A percentile compares a stretch with the other conserved stretches of the same genome.
These are phyloP conservation scores for Epinephelus awoara DNA, from an alignment of 2,797 vertebrate genomes.

Conservation along the genomic window DNA sequence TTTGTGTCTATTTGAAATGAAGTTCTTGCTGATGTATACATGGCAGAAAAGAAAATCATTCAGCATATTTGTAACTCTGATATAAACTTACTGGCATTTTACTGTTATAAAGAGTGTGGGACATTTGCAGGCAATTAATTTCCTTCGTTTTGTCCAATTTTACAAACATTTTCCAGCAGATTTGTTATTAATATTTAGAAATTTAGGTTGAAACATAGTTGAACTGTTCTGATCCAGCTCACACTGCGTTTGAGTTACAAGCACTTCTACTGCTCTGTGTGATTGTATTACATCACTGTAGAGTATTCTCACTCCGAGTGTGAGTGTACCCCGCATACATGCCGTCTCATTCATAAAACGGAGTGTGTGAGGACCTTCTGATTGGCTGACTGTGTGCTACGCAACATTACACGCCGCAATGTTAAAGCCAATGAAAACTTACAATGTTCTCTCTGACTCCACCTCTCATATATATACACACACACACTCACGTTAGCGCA, in stretches of 20 bases:
- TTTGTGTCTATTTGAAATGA: constrained; percentile 6
- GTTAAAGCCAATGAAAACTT: constrained; percentile 77
- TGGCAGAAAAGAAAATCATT: not conserved
- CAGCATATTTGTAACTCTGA: not conserved
- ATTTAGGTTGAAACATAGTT: constrained; percentile 1
- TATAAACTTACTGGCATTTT: not conserved
- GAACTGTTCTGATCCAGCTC: constrained; percentile 38
- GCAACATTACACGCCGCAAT: constrained; percentile 76
- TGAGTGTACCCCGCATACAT: constrained; percentile 71
- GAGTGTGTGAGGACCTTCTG: constrained; percentile 58
- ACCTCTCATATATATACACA: constrained; percentile 57
- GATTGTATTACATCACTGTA: constrained; percentile 81
- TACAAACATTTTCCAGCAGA: not conserved
- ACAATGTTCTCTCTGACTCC: constrained; percentile 72
- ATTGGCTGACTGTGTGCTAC: constrained; percentile 73
- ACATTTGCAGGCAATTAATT: not conserved
- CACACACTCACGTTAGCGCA: constrained; percentile 44
- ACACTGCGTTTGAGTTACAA: constrained; percentile 32
- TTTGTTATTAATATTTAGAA: constrained; percentile 2
- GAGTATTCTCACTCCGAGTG: constrained; percentile 73
- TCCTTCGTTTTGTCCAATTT: not conserved
- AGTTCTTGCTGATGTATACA: not conserved
- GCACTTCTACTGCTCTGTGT: constrained; percentile 57
- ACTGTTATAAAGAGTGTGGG: not conserved
- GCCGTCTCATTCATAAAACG: constrained; percentile 84